phyloP scores from a whole-genome alignment of 2,888 invertebrate genomes.

The Hemistola chrysoprasaria region DNA sequence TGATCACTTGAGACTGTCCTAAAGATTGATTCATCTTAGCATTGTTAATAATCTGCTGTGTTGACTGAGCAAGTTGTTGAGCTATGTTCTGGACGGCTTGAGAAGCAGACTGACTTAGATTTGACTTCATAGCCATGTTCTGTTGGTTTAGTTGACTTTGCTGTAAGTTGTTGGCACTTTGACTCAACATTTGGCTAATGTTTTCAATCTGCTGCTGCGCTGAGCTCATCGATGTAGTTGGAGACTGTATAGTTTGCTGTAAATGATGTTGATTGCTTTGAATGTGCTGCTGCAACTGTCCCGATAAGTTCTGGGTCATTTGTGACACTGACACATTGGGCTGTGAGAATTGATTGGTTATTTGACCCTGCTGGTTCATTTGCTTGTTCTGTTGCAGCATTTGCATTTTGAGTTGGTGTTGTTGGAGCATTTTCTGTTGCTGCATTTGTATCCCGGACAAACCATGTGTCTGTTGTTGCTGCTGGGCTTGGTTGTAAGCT shows the following conservation, averaged over 20 bases:
- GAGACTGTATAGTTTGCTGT: conserved; percentile 66
- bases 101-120: conserved; percentile 63
- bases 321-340: conserved; percentile 67
- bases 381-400: conserved; percentile 67
- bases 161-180: conserved; percentile 73
- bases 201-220: conserved; percentile 84
- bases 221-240: conserved; percentile 77
- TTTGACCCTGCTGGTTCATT: conserved; percentile 46
- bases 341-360: conserved; percentile 58
- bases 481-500: conserved; percentile 41
- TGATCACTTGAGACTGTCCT: conserved; percentile 67
- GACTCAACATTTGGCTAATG: conserved; percentile 81
- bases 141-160: conserved; percentile 71
- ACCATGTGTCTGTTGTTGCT: conserved; percentile 63
- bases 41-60: conserved; percentile 73
- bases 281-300: conserved; percentile 70
- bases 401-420: conserved; percentile 81
- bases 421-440: conserved; percentile 81
- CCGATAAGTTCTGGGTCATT: conserved; percentile 65
- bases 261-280: conserved; percentile 66
- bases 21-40: conserved; percentile 72
- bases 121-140: conserved; percentile 71
- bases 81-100: conserved; percentile 75
- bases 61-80: conserved; percentile 71
- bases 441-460: conserved; percentile 73